Conservation (phyloP, 2,113 vertebrate species). For the Gnathonemus echidnorhynchus region DNA sequence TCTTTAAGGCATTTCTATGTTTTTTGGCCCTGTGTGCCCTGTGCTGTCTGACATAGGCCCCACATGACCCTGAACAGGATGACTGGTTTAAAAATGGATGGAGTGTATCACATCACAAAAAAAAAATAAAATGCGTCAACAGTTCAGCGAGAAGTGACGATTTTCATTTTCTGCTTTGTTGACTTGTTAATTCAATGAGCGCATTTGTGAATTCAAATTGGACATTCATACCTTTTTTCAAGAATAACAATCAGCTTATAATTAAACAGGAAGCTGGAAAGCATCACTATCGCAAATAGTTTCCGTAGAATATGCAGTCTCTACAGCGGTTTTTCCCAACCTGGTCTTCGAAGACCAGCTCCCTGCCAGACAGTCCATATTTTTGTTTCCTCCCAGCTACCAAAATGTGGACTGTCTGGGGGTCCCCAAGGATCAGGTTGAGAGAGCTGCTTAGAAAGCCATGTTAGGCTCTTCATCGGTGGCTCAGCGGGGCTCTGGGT, state of each 20-base stretch:
- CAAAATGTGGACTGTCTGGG: neutral
- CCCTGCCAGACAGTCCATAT: neutral
- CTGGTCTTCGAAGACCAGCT: neutral
- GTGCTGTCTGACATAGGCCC: neutral
- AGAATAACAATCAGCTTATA: neutral
- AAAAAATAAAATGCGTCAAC: neutral
- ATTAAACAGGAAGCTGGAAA: neutral
- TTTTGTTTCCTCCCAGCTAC: neutral
- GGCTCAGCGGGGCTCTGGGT: neutral
- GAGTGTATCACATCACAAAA: neutral
- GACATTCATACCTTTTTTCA: neutral
- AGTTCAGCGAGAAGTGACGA: neutral
- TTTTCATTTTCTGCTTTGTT: constrained; percentile 4
- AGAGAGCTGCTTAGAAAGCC: neutral
- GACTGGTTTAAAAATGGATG: neutral
- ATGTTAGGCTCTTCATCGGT: neutral
- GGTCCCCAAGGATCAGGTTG: neutral
- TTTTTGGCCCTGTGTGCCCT: neutral
- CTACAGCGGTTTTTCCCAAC: neutral
- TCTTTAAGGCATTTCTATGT: neutral
- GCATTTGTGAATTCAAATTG: neutral
- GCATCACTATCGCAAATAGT: neutral
- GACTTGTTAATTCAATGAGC: neutral
- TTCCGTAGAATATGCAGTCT: neutral
- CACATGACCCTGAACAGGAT: neutral